Evolutionary conservation across 1,140 invertebrate species (phyloP).

Genomic region (Drosophila serrata): DNA sequence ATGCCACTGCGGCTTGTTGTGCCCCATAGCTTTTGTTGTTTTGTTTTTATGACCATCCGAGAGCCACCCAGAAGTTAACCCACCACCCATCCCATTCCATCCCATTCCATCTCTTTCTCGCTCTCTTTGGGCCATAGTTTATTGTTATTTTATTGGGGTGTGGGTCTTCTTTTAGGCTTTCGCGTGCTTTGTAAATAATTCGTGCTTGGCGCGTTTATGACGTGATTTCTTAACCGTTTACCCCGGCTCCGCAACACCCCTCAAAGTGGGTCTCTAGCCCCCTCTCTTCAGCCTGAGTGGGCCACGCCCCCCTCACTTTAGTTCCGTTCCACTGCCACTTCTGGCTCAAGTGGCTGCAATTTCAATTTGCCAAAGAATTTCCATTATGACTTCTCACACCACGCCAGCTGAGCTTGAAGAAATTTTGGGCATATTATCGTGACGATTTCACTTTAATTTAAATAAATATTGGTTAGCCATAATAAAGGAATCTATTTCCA

Average conservation of each 20-base stretch:
- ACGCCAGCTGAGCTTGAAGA: not conserved
- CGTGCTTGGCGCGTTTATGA: conserved; percentile 79
- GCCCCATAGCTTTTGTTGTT: conserved; percentile 47
- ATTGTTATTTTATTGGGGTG: conserved; percentile 80
- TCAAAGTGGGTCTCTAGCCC: conserved; percentile 11
- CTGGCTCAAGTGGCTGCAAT: conserved; percentile 46
- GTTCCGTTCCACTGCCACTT: conserved; percentile 24
- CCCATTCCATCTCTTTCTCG: not conserved
- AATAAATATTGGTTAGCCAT: not conserved
- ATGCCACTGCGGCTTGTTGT: conserved; percentile 69
- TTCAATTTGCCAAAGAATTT: conserved; percentile 63
- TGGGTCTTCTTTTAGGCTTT: conserved; percentile 76
- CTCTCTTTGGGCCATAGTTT: conserved; percentile 61
- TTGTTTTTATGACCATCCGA: conserved; percentile 68
- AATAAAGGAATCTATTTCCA: no score
- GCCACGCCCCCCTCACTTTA: conserved; percentile 32
- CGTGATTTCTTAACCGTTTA: conserved; percentile 77
- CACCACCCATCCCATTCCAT: conserved; percentile 12
- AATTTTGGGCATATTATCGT: not conserved
- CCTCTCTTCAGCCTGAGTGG: not conserved
- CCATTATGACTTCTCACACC: conserved; percentile 39
- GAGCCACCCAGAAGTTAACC: conserved; percentile 3
- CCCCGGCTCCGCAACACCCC: not conserved
- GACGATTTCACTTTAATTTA: conserved; percentile 2
- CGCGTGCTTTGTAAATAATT: conserved; percentile 81